Evolutionary conservation across 2,113 vertebrate genomes (phyloP).

Genomic region (Cepphus grylle): DNA sequence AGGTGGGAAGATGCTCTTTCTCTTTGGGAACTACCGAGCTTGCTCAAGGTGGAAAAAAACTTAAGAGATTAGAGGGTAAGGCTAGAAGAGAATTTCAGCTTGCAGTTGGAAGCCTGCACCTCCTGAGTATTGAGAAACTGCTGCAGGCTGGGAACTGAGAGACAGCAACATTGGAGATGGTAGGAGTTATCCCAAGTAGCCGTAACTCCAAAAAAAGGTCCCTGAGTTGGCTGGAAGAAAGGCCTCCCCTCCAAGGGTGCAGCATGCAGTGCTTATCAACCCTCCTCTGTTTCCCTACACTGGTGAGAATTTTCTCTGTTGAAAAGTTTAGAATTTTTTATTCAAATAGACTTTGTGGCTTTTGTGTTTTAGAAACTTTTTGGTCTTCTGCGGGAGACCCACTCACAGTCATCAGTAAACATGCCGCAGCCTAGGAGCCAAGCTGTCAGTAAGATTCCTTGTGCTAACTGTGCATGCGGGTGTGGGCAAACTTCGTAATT

Average conservation of each 20-base stretch:
- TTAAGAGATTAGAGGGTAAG: neutral
- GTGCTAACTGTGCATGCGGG: rapidly evolving
- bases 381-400: neutral
- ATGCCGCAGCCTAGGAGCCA: neutral
- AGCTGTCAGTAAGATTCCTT: neutral
- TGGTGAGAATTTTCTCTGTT: neutral
- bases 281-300: neutral
- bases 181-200: neutral
- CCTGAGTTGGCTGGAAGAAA: neutral
- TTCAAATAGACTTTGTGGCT: neutral
- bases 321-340: neutral
- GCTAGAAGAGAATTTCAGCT: neutral
- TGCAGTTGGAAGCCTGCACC: neutral
- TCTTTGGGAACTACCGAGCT: neutral
- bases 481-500: neutral
- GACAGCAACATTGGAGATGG: neutral
- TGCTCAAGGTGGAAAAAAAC: neutral
- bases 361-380: neutral
- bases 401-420: neutral
- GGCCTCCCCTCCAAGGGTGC: neutral
- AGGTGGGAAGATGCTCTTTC: neutral
- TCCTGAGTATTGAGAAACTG: neutral
- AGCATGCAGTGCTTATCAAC: neutral
- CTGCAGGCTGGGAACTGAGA: neutral
- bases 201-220: neutral